Conservation (phyloP, 2,113 vertebrate species). For the Callopanchax toddi region DNA sequence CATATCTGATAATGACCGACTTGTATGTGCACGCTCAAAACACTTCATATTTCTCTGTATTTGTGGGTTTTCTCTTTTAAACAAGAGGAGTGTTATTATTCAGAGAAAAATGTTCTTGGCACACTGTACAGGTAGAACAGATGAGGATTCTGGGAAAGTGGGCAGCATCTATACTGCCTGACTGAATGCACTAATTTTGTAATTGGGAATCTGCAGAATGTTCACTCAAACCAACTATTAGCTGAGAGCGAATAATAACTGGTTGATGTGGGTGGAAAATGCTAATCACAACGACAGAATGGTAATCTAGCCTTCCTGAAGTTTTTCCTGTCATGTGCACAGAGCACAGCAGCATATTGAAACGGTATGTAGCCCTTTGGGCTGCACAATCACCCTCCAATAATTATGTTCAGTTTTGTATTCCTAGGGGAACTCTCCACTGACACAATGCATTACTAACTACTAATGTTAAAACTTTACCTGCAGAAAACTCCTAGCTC, state of each 20-base stretch:
- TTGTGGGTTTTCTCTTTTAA: neutral
- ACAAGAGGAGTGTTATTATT: neutral
- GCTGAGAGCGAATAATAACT: conserved; percentile 21
- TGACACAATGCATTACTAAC: neutral
- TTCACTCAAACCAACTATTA: conserved; percentile 17
- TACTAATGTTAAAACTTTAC: neutral
- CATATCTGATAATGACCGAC: conserved; percentile 13
- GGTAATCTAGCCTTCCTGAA: conserved; percentile 39
- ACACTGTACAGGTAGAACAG: conserved; percentile 3
- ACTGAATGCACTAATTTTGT: neutral
- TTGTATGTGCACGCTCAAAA: neutral
- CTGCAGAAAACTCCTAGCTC: neutral
- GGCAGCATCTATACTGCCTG: conserved; percentile 6
- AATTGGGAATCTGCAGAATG: conserved; percentile 21
- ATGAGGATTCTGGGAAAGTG: neutral
- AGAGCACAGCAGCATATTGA: conserved; percentile 14
- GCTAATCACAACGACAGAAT: conserved; percentile 32
- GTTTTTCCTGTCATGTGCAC: conserved; percentile 45
- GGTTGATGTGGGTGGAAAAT: conserved; percentile 40
- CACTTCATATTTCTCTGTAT: too few relatives aligned
- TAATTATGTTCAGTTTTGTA: neutral
- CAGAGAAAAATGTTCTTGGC: conserved; percentile 1
- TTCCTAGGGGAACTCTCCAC: neutral
- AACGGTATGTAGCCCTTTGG: conserved; percentile 1
- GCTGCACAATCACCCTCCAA: conserved; percentile 4